Percentiles rank a stretch among this genome's conserved stretches.
Conservation (phyloP, 2,888 invertebrate genomes). For the Drosophila bunnanda region DNA sequence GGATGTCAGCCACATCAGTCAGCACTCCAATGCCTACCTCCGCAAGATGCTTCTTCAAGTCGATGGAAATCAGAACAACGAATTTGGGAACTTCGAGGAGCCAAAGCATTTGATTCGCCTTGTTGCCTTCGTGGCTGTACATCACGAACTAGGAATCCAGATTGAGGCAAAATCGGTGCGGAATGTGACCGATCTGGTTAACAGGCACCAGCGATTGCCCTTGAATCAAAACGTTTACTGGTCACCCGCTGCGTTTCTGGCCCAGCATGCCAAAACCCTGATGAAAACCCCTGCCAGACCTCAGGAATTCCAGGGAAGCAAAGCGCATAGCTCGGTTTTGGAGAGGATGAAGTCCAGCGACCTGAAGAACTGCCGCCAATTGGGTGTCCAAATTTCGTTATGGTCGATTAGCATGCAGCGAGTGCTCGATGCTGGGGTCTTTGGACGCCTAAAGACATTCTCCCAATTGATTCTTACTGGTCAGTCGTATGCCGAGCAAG, state of each 20-base stretch:
- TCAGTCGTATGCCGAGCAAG: constrained; percentile 88
- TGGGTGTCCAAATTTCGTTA: constrained; percentile 85
- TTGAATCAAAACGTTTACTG: constrained; percentile 92
- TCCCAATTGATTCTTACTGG: constrained; percentile 85
- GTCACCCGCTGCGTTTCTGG: constrained; percentile 93
- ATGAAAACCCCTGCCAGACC: constrained; percentile 85
- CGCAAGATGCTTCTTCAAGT: constrained; percentile 48
- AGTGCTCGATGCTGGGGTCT: constrained; percentile 84
- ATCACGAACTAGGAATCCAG: constrained; percentile 90
- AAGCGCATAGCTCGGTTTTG: constrained; percentile 86
- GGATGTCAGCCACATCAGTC: constrained; percentile 57
- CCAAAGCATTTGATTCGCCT: constrained; percentile 87
- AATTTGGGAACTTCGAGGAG: constrained; percentile 65
- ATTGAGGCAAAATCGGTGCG: constrained; percentile 93
- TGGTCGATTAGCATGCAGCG: constrained; percentile 89
- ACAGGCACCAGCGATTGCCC: constrained; percentile 92
- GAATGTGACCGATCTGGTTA: constrained; percentile 88
- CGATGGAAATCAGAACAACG: constrained; percentile 51
- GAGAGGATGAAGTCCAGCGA: constrained; percentile 71
- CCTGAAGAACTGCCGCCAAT: constrained; percentile 86
- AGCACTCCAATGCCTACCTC: constrained; percentile 62
- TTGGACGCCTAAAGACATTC: constrained; percentile 86
- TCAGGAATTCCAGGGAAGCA: constrained; percentile 80
- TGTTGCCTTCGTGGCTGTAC: constrained; percentile 89
- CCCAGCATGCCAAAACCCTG: constrained; percentile 87